Conservation (phyloP, 2,888 invertebrate species). For the Phengaris alcon region DNA sequence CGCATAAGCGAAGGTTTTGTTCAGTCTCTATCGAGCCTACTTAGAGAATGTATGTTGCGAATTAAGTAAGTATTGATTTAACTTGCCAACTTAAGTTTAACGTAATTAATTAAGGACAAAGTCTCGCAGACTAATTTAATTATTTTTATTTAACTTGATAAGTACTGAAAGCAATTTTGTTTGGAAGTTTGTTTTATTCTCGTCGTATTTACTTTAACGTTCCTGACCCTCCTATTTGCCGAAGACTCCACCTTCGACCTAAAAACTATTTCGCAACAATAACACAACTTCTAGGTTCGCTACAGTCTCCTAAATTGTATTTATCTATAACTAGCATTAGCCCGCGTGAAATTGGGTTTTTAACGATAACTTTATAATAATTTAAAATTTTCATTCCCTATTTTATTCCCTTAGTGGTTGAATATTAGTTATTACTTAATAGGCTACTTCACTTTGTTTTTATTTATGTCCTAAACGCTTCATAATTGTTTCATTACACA, state of each 20-base stretch:
- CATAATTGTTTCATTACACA: too few relatives aligned
- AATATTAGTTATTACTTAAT: too few relatives aligned
- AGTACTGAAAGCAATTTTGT: conserved; percentile 24
- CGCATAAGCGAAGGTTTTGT: not conserved
- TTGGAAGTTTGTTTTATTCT: conserved; percentile 23
- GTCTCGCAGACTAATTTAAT: conserved; percentile 19
- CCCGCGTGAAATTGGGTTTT: too few relatives aligned
- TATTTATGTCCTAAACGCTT: too few relatives aligned
- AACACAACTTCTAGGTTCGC: not conserved
- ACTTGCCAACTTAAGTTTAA: conserved; percentile 11
- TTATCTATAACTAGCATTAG: not conserved
- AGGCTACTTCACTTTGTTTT: too few relatives aligned
- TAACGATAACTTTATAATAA: too few relatives aligned
- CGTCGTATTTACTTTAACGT: conserved; percentile 3
- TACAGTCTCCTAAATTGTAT: not conserved
- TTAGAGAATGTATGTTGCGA: not conserved
- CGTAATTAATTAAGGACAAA: conserved; percentile 12
- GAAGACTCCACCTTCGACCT: conserved; percentile 1
- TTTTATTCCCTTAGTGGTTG: too few relatives aligned
- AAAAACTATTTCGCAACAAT: conserved; percentile 12
- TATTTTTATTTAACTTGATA: conserved; percentile 17
- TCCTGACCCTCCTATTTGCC: conserved; percentile 21
- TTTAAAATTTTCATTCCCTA: too few relatives aligned
- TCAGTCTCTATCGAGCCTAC: not conserved
- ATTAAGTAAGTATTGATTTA: not conserved